Conservation (phyloP, 2,797 vertebrate genomes). For the Sitta carolinensis region DNA sequence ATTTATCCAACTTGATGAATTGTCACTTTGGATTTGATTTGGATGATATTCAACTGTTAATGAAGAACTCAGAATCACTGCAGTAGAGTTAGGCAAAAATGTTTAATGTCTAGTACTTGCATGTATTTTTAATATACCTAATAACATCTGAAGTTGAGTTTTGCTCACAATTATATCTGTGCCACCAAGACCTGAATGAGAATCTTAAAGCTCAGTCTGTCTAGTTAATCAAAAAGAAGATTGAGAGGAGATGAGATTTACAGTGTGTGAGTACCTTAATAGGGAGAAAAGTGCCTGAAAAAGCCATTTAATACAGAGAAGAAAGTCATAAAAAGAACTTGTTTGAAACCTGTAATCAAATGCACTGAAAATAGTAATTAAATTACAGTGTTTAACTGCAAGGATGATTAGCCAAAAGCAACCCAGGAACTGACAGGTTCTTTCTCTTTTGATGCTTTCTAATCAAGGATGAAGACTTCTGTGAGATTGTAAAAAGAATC, state of each 20-base stretch:
- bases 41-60: background rate
- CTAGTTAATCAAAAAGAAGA: slow-evolving; percentile 51
- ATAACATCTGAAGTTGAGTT: slow-evolving; percentile 64
- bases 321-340: slow-evolving; percentile 9
- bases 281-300: slow-evolving; percentile 19
- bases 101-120: slow-evolving; percentile 60
- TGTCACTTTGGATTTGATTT: slow-evolving; percentile 62
- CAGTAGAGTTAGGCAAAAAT: slow-evolving; percentile 32
- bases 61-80: slow-evolving; percentile 40
- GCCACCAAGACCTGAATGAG: slow-evolving; percentile 38
- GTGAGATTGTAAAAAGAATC: background rate
- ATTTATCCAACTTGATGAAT: slow-evolving; percentile 14
- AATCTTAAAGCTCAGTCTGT: slow-evolving; percentile 39
- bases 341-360: slow-evolving; percentile 37
- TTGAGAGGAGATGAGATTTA: slow-evolving; percentile 15
- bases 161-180: slow-evolving; percentile 61
- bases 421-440: background rate
- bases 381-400: slow-evolving; percentile 42
- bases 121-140: slow-evolving; percentile 63
- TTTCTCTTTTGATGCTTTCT: slow-evolving; percentile 14
- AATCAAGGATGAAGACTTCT: background rate
- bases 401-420: slow-evolving; percentile 1
- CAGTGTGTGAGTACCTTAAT: background rate
- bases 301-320: slow-evolving; percentile 14
- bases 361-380: slow-evolving; percentile 30